Evolutionary conservation across 2,797 vertebrate genomes (phyloP), one percentile per base, ranked within the genome.

Genomic region (Amazonetta brasiliensis): DNA sequence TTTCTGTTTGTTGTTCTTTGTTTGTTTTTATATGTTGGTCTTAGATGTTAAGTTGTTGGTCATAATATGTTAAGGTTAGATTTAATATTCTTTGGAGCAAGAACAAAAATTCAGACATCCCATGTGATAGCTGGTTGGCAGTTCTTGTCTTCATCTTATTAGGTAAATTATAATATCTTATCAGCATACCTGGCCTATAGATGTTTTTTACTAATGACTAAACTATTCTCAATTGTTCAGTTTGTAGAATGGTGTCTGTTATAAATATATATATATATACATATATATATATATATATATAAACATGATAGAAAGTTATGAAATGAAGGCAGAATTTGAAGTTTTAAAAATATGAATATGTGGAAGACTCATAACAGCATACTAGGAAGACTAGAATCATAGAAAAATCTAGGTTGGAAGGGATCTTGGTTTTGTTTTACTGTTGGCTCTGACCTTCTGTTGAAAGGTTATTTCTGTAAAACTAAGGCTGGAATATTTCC

Each of bases 391-490:
- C 50, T 52, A 87, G 84, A 87, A 66, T 7, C 31, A 60, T 3
- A 81, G 71, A 37, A 58, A 90, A 90, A 78, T 87, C 22, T 43
- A 78, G 90, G 37, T 60, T 84, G 91, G 77, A 77, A 93, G 56
- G 71, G 63, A 66, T 89, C 71, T 84, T 87, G 89, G 69, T 52
- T 52, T 52, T 15, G 50, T 52, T 52, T 79, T 71, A 85, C 92
- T 92, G 84, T 95, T 89, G 95, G 94, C 77, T 82, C 62, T 89
- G 78, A 73, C 77, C 81, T 93, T 92, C 95, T 96, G 90, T 37
- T 90, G 84, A 94, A 96, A 95, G 84, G 87, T 89, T 96, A 94
- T 62, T 63, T 55, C 67, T 93, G 86, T 90, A 89, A 92, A 64
- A 44, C 58, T 81, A 11, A 86, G 64, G 67, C 31, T 90, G 56